Evolutionary conservation across 2,888 invertebrate genomes (phyloP).

Genomic region (Crioceris asparagi): DNA sequence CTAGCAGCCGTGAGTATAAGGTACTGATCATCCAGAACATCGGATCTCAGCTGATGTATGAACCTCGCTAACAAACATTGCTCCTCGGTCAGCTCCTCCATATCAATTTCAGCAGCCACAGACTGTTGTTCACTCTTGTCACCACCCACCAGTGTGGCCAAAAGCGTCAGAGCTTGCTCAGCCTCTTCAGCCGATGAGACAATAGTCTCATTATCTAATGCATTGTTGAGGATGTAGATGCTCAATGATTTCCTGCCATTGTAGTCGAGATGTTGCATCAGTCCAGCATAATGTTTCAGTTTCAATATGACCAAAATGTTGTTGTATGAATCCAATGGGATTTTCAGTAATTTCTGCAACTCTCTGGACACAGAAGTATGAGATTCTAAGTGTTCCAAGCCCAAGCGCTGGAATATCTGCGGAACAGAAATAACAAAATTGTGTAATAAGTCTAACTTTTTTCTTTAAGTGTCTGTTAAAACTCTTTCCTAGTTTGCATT

Average conservation of each 20-base stretch:
- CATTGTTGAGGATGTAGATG: constrained; percentile 80
- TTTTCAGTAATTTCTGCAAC: constrained; percentile 81
- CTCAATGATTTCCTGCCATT: constrained; percentile 77
- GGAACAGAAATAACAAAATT: constrained; percentile 12
- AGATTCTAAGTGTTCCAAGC: constrained; percentile 68
- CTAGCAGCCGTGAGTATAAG: constrained; percentile 81
- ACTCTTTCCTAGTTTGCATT: too few species aligned
- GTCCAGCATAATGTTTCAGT: constrained; percentile 70
- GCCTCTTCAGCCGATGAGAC: constrained; percentile 85
- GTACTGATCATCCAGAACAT: constrained; percentile 76
- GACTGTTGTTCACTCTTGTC: constrained; percentile 54
- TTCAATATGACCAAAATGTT: constrained; percentile 80
- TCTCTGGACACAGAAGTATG: constrained; percentile 84
- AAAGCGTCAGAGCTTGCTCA: constrained; percentile 47
- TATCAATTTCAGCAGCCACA: constrained; percentile 50
- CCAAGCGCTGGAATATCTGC: constrained; percentile 70
- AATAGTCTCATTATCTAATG: constrained; percentile 76
- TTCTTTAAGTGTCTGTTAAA: too few species aligned
- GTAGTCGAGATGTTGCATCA: constrained; percentile 70
- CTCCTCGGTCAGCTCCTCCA: constrained; percentile 93
- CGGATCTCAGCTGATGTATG: constrained; percentile 73
- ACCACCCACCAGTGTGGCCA: constrained; percentile 77
- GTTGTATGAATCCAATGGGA: constrained; percentile 91
- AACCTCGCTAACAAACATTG: constrained; percentile 87
- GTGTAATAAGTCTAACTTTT: too few species aligned